phyloP scores from a whole-genome alignment of 2,888 invertebrate species.

The Pseudanteris insignis region DNA sequence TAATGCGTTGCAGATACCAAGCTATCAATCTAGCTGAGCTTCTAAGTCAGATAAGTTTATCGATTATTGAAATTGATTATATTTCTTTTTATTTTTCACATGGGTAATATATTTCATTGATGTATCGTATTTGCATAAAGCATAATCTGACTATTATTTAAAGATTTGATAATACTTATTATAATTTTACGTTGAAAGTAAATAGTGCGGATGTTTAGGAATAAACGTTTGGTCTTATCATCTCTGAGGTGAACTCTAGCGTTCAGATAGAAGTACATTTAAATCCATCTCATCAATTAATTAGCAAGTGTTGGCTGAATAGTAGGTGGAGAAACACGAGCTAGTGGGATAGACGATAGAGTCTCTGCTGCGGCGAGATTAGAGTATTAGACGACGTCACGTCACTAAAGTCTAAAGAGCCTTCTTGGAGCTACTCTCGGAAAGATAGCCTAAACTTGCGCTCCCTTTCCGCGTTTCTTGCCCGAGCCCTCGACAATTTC shows the following conservation, averaged over 20 bases:
- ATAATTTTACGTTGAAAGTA: conserved; percentile 25
- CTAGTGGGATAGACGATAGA: conserved; percentile 52
- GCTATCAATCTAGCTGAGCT: too few species aligned
- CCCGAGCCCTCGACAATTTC: conserved; percentile 61
- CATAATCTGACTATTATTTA: too few species aligned
- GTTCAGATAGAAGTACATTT: conserved; percentile 47
- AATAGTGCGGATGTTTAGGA: conserved; percentile 35
- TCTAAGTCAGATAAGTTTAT: too few species aligned
- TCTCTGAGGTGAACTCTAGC: conserved; percentile 35
- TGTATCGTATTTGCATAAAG: too few species aligned
- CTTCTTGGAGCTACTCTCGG: conserved; percentile 61
- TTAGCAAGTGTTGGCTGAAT: conserved; percentile 55
- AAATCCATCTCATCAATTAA: conserved; percentile 60
- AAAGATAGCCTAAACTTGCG: conserved; percentile 64
- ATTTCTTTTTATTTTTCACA: not conserved
- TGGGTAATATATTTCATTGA: not conserved
- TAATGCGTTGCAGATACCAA: too few species aligned
- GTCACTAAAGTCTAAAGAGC: conserved; percentile 64
- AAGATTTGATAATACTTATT: conserved; percentile 38
- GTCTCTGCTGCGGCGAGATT: conserved; percentile 57
- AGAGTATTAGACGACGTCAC: conserved; percentile 65
- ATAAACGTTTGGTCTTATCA: conserved; percentile 38
- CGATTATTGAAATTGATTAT: not conserved
- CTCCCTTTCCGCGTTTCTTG: conserved; percentile 33
- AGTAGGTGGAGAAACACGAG: conserved; percentile 49